These are phyloP conservation scores for Pseudorhombus dupliciocellatus DNA, from an alignment of 2,113 vertebrate species.

Conservation along the genomic window DNA sequence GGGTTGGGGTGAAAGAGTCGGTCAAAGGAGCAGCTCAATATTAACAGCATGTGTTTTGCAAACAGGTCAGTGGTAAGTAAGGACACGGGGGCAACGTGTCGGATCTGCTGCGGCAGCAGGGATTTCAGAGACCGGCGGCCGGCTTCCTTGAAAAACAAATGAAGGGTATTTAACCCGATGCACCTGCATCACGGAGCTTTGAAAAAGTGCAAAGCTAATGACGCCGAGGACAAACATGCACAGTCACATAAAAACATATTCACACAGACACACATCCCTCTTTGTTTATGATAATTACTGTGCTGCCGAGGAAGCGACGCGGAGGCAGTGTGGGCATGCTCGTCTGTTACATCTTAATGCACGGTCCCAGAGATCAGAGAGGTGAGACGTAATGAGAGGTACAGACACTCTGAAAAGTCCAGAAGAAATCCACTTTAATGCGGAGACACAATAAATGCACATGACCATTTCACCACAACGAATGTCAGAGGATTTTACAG, in stretches of 20 bases:
- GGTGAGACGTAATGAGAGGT: constrained; percentile 19
- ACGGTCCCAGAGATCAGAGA: constrained; percentile 22
- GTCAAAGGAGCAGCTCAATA: constrained; percentile 35
- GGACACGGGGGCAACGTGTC: constrained; percentile 46
- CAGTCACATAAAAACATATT: not conserved
- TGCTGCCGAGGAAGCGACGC: constrained; percentile 35
- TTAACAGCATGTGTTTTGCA: constrained; percentile 38
- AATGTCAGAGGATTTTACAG: too few relatives aligned
- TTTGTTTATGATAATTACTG: constrained; percentile 69
- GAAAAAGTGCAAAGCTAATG: not conserved
- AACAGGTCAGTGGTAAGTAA: constrained; percentile 50
- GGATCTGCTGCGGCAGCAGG: constrained; percentile 25
- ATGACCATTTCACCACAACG: not conserved
- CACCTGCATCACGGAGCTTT: constrained; percentile 2
- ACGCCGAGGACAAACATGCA: not conserved
- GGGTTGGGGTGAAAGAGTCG: constrained; percentile 38
- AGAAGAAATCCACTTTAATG: constrained; percentile 20
- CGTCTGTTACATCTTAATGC: constrained; percentile 47
- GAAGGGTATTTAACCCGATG: constrained; percentile 12
- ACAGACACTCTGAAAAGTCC: constrained; percentile 2
- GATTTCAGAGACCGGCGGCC: constrained; percentile 1
- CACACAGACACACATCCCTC: constrained; percentile 6
- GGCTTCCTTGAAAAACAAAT: constrained; percentile 11
- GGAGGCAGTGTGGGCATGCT: constrained; percentile 49
- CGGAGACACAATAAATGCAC: not conserved